Evolutionary conservation across 2,888 invertebrate species (phyloP).

Genomic region (Trypoxylon attenuatum): DNA sequence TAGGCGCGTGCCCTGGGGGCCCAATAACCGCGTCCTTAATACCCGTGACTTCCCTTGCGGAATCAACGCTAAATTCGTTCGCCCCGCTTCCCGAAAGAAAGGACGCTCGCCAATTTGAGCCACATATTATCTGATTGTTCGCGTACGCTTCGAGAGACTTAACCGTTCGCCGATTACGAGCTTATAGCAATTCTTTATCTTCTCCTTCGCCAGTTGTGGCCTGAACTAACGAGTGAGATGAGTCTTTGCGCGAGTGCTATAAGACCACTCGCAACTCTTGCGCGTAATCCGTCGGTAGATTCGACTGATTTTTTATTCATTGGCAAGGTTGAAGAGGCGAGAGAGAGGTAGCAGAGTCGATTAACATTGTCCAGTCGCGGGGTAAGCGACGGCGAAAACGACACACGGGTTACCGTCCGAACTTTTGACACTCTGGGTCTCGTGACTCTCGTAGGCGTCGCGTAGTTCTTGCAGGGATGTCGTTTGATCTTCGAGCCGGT

Average conservation of each 20-base stretch:
- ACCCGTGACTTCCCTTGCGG: constrained; percentile 46
- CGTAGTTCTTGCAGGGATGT: constrained; percentile 44
- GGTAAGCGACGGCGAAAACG: too few relatives aligned
- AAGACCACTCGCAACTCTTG: too few relatives aligned
- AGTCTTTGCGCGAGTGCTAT: too few relatives aligned
- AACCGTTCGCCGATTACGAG: too few relatives aligned
- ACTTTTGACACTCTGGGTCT: constrained; percentile 54
- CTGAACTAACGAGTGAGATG: too few relatives aligned
- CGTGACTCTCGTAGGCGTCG: constrained; percentile 63
- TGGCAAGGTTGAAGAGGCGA: too few relatives aligned
- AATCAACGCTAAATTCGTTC: constrained; percentile 46
- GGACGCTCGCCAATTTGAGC: constrained; percentile 44
- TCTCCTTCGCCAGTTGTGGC: too few relatives aligned
- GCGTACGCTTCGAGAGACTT: constrained; percentile 32
- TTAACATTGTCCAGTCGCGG: too few relatives aligned
- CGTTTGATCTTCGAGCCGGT: constrained; percentile 74
- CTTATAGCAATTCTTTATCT: too few relatives aligned
- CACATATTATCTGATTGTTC: constrained; percentile 46
- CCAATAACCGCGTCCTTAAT: constrained; percentile 68
- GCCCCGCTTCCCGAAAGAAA: constrained; percentile 35
- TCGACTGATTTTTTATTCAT: too few relatives aligned
- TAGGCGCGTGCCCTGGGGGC: constrained; percentile 65
- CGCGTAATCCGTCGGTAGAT: too few relatives aligned
- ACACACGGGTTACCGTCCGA: constrained; percentile 27
- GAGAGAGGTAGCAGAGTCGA: too few relatives aligned